Evolutionary conservation across 2,888 invertebrate species (phyloP), one percentile per base, ranked within the genome.

Genomic region (Leucophenga montana): DNA sequence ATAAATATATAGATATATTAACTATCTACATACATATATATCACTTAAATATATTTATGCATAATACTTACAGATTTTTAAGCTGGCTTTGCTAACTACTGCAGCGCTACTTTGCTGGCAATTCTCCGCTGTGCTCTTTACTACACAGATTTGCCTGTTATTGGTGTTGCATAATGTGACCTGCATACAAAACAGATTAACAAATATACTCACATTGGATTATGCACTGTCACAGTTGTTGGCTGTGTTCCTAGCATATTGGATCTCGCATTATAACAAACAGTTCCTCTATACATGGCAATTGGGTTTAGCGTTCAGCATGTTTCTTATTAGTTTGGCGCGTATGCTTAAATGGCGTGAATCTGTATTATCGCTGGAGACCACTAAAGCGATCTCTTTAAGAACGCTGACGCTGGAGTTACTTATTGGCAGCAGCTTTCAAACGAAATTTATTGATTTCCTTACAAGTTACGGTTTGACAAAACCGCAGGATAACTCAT

Each of bases 81-180:
- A 86, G 66, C 78, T 89, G 67, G 82, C 87, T 0, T 67, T 85
- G 48, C 79, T 89, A 46, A 88, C 88, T 56, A 85, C 88, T 6
- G 79, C 86, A 46, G 85, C 88, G 1, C 78, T 85, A 0, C 85
- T 92, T 0, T 91, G 91, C 77, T 95, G 95, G 93, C 94, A 96
- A 88, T 95, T 97, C 89, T 92, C 95, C 39, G 39, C 39, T 39
- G 39, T 39, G 39, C 39, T 95, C 69, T 92, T 95, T 78, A 90
- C 94, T 3, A 95, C 95, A 0, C 95, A 96, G 87, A 90, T 93
- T 0, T 88, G 93, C 5, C 93, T 94, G 3, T 90, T 96, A 74
- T 93, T 95, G 80, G 89, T 92, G 1, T 91, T 94, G 76, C 94
- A 94, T 80, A 92, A 92, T 82, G 80, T 92, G 0, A 89, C 88